Percentiles rank a stretch among this genome's conserved stretches.
These are phyloP conservation scores for Pristionchus japonicus DNA, from an alignment of 2,888 invertebrate species.

Conservation along the genomic window DNA sequence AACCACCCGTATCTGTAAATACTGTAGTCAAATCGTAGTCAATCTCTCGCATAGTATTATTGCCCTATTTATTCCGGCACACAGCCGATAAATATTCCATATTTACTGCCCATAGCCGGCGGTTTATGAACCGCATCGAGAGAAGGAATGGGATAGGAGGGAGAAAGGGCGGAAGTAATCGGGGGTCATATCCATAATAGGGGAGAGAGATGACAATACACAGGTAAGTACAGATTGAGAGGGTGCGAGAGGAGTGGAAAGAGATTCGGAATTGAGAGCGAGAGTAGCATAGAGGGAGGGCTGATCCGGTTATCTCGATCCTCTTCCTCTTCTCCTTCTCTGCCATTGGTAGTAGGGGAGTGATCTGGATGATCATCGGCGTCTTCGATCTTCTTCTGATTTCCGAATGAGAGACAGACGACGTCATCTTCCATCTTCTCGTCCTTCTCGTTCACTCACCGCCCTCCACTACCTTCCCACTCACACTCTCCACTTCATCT, in stretches of 20 bases:
- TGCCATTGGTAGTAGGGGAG: not conserved
- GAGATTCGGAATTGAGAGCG: not conserved
- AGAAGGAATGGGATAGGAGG: not conserved
- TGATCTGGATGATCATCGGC: not conserved
- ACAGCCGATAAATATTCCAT: conserved; percentile 25
- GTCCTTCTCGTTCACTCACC: too few relatives aligned
- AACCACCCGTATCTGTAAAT: conserved; percentile 23
- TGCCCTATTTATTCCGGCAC: conserved; percentile 9
- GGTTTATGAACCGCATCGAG: conserved; percentile 28
- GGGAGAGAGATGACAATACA: not conserved
- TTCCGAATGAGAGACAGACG: conserved; percentile 15
- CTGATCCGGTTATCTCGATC: conserved; percentile 37
- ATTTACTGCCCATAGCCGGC: conserved; percentile 7
- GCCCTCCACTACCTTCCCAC: conserved; percentile 4
- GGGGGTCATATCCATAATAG: conserved; percentile 37
- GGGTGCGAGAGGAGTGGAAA: not conserved
- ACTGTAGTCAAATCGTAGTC: not conserved
- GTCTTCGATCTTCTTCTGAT: not conserved
- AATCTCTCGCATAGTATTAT: not conserved
- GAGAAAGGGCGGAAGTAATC: conserved; percentile 11
- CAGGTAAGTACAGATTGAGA: conserved; percentile 30
- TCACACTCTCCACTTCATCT: conserved; percentile 42
- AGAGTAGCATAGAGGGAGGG: not conserved
- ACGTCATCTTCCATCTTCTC: not conserved
- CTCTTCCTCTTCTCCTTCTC: not conserved